phyloP scores from a whole-genome alignment of 1,140 invertebrate genomes.

The Drosophila virilis region DNA sequence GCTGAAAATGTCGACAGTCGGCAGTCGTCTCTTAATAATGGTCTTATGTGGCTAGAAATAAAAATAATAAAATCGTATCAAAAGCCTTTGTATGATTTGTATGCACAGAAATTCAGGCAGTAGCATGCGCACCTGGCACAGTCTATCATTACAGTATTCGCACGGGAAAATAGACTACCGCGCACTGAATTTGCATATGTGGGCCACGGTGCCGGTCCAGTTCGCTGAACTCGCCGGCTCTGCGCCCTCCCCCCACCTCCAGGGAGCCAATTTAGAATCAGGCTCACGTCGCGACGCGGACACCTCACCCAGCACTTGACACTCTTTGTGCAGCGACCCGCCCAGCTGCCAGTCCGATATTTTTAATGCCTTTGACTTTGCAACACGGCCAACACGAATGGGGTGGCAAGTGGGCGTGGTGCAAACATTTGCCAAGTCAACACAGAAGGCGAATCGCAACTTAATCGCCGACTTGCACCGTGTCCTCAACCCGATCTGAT shows the following conservation, averaged over 20 bases:
- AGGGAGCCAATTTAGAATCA: slow-evolving; percentile 69
- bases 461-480: slow-evolving; percentile 18
- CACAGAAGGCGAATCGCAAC: slow-evolving; percentile 22
- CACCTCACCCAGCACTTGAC: slow-evolving; percentile 68
- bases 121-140: not conserved
- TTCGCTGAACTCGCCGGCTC: slow-evolving; percentile 34
- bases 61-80: slow-evolving; percentile 6
- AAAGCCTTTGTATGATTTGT: slow-evolving; percentile 26
- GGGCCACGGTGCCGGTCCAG: slow-evolving; percentile 12
- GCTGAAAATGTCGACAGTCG: slow-evolving; percentile 24
- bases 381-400: slow-evolving; percentile 18
- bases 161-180: not conserved
- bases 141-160: slow-evolving; percentile 31
- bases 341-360: slow-evolving; percentile 38
- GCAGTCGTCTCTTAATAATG: slow-evolving; percentile 31
- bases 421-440: slow-evolving; percentile 52
- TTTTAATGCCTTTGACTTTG: slow-evolving; percentile 57
- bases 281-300: slow-evolving; percentile 38
- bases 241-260: slow-evolving; percentile 4
- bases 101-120: slow-evolving; percentile 19
- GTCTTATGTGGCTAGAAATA: slow-evolving; percentile 18
- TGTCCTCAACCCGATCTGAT: slow-evolving; percentile 6
- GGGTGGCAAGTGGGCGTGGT: slow-evolving; percentile 29
- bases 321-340: slow-evolving; percentile 53
- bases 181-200: slow-evolving; percentile 22